These are phyloP conservation scores for Saturnia pavonia DNA, from an alignment of 2,888 invertebrate genomes.

Conservation along the genomic window DNA sequence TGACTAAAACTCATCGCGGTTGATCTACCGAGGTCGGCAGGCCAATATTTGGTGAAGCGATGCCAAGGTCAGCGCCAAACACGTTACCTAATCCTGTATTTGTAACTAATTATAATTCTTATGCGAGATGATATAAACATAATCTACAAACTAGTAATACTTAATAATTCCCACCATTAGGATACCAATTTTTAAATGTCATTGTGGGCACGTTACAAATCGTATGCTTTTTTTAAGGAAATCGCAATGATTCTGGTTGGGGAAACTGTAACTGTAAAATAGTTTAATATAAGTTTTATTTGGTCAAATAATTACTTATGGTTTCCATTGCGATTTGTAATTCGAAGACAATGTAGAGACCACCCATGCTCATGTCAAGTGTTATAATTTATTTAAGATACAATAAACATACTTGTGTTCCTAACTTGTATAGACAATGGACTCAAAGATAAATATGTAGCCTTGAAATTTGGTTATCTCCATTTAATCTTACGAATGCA, in stretches of 20 bases:
- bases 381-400: not conserved
- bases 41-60: constrained; percentile 62
- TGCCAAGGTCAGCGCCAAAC: constrained; percentile 57
- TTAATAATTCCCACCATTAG: constrained; percentile 26
- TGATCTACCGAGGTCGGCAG: constrained; percentile 64
- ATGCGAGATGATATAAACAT: constrained; percentile 32
- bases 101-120: constrained; percentile 46
- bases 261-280: no score
- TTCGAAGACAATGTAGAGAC: not conserved
- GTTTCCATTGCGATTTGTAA: not conserved
- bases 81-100: constrained; percentile 43
- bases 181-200: not conserved
- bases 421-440: not conserved
- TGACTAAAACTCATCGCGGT: constrained; percentile 68
- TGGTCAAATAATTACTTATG: no score
- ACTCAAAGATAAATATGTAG: not conserved
- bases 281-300: no score
- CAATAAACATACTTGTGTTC: not conserved
- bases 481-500: not conserved
- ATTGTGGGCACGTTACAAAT: no score
- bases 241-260: no score
- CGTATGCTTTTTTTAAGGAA: no score
- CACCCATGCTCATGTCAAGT: not conserved
- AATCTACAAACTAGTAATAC: constrained; percentile 23
- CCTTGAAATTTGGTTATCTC: constrained; percentile 1